A percentile compares a stretch with the other conserved stretches of the same genome.
Evolutionary conservation across 2,888 invertebrate genomes (phyloP).

Genomic region (Lithophane semibrunnea): DNA sequence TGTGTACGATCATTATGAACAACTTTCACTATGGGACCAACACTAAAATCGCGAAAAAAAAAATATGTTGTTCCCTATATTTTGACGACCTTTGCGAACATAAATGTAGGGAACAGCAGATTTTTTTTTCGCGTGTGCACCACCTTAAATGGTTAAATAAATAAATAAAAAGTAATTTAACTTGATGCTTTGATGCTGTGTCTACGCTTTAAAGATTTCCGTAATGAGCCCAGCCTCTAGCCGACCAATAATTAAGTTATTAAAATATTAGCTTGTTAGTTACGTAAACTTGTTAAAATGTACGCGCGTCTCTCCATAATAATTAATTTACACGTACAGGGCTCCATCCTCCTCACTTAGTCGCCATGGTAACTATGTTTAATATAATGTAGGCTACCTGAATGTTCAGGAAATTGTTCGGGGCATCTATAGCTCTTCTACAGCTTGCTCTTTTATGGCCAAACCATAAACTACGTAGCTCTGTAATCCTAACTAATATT

Average conservation of each 20-base stretch:
- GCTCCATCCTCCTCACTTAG: not conserved
- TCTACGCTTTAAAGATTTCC: too few species aligned
- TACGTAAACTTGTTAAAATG: conserved; percentile 19
- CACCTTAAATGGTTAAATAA: too few species aligned
- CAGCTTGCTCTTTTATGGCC: too few species aligned
- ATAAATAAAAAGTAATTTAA: not conserved
- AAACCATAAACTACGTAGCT: not conserved
- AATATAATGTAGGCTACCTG: not conserved
- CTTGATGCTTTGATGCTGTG: not conserved
- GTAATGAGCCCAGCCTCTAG: conserved; percentile 17
- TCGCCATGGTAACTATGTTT: not conserved
- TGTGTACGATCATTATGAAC: too few species aligned
- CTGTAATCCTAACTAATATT: not conserved
- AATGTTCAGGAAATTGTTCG: not conserved
- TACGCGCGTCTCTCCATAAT: not conserved
- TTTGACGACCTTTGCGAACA: too few species aligned
- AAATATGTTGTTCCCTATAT: too few species aligned
- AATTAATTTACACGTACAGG: conserved; percentile 1
- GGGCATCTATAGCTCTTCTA: not conserved
- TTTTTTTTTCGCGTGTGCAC: too few species aligned
- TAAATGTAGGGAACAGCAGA: too few species aligned
- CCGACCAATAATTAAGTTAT: conserved; percentile 22
- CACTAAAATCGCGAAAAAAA: too few species aligned
- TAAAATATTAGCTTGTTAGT: conserved; percentile 10
- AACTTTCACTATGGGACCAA: too few species aligned